These are phyloP conservation scores for Eristalis pertinax DNA, from an alignment of 2,888 invertebrate species.

Conservation along the genomic window DNA sequence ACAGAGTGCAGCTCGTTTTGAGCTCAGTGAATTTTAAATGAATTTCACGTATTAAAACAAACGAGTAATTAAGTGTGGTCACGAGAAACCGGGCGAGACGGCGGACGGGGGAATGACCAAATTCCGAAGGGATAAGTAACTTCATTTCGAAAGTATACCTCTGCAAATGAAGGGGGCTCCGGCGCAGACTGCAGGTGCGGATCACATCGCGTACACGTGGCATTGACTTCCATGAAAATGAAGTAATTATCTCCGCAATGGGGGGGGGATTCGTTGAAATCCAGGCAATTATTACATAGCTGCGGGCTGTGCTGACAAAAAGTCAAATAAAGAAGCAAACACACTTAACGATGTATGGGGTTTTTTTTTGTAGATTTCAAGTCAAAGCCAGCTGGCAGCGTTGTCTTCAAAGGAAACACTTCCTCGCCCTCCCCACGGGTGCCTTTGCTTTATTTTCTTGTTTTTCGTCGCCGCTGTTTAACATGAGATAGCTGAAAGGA, in stretches of 20 bases:
- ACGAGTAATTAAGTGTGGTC: conserved; percentile 52
- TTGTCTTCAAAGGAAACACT: conserved; percentile 22
- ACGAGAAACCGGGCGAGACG: neutral
- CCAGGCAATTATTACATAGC: conserved; percentile 41
- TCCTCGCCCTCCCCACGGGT: neutral
- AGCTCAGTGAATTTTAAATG: conserved; percentile 56
- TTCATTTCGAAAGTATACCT: conserved; percentile 14
- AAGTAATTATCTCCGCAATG: neutral
- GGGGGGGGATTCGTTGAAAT: conserved; percentile 1
- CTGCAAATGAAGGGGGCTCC: conserved; percentile 11
- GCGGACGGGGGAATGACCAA: neutral
- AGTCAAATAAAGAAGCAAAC: conserved; percentile 22
- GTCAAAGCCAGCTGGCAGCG: conserved; percentile 12
- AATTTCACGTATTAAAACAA: conserved; percentile 56
- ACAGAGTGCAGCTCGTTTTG: conserved; percentile 25
- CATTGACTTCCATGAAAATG: neutral
- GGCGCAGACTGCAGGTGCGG: neutral
- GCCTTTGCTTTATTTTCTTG: neutral
- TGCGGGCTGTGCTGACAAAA: conserved; percentile 11
- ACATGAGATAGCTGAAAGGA: neutral
- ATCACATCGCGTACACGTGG: neutral
- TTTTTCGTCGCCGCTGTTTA: neutral
- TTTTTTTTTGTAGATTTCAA: conserved; percentile 7
- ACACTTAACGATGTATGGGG: conserved; percentile 12
- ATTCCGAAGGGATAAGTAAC: neutral